Conservation (phyloP, 1,140 invertebrate species). For the Apis florea region DNA sequence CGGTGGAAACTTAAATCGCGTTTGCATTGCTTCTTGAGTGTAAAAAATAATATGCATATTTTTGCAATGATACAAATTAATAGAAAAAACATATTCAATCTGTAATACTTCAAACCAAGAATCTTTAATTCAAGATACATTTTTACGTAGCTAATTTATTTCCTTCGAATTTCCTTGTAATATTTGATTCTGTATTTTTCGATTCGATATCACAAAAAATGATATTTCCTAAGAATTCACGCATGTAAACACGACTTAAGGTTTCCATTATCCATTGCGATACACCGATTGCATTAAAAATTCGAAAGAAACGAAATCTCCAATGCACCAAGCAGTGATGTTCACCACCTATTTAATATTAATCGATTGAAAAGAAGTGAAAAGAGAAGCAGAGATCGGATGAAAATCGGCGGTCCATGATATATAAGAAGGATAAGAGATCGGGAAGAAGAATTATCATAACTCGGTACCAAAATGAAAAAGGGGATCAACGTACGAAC, state of each 20-base stretch:
- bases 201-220: not conserved
- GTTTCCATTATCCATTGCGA: not conserved
- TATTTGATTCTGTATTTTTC: too few relatives aligned
- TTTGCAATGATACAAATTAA: not conserved
- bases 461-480: constrained; percentile 67
- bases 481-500: constrained; percentile 80
- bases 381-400: not conserved
- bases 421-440: not conserved
- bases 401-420: not conserved
- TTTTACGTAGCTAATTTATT: too few relatives aligned
- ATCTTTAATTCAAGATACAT: too few relatives aligned
- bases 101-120: too few relatives aligned
- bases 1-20: not conserved
- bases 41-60: not conserved
- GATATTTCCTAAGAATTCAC: not conserved
- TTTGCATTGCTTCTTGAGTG: not conserved
- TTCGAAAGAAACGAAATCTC: not conserved
- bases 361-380: not conserved
- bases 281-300: not conserved
- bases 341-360: not conserved
- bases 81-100: not conserved
- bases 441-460: constrained; percentile 23
- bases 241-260: not conserved
- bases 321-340: not conserved
- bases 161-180: too few relatives aligned